Conservation (phyloP, 2,888 invertebrate genomes). For the Chalcosyrphus nemorum region DNA sequence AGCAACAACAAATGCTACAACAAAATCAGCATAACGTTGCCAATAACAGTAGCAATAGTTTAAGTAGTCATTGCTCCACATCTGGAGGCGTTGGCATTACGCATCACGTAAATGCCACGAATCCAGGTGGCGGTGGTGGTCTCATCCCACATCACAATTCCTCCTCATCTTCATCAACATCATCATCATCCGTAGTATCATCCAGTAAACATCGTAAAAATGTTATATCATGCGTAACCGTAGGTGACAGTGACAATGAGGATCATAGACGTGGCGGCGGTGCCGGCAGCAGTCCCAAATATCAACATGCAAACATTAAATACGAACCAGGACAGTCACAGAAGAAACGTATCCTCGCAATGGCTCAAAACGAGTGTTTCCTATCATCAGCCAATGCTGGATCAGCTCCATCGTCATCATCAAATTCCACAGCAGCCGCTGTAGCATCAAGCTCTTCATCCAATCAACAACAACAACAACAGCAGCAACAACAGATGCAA, state of each 20-base stretch:
- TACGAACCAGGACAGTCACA: constrained; percentile 88
- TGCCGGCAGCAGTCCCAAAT: constrained; percentile 76
- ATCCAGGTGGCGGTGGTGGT: constrained; percentile 58
- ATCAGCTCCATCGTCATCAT: constrained; percentile 42
- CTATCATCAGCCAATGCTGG: constrained; percentile 82
- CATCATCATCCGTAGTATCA: constrained; percentile 70
- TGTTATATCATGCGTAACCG: constrained; percentile 90
- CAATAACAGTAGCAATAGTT: constrained; percentile 66
- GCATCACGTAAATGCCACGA: constrained; percentile 69
- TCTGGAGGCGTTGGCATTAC: constrained; percentile 70
- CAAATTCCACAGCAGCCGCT: constrained; percentile 23
- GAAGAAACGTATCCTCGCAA: constrained; percentile 93
- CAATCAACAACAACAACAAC: constrained; percentile 43
- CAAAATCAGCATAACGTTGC: constrained; percentile 57
- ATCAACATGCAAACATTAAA: constrained; percentile 79
- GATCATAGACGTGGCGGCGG: constrained; percentile 83
- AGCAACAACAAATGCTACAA: constrained; percentile 74
- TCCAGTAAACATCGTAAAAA: constrained; percentile 85
- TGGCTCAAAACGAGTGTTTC: constrained; percentile 90
- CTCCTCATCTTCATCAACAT: constrained; percentile 63
- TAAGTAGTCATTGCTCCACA: constrained; percentile 74
- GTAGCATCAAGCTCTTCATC: constrained; percentile 54
- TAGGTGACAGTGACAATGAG: constrained; percentile 89
- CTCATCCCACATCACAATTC: constrained; percentile 62
- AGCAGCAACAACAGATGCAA: constrained; percentile 68